phyloP scores from a whole-genome alignment of 2,888 invertebrate genomes.

The Drosophila atripex region DNA sequence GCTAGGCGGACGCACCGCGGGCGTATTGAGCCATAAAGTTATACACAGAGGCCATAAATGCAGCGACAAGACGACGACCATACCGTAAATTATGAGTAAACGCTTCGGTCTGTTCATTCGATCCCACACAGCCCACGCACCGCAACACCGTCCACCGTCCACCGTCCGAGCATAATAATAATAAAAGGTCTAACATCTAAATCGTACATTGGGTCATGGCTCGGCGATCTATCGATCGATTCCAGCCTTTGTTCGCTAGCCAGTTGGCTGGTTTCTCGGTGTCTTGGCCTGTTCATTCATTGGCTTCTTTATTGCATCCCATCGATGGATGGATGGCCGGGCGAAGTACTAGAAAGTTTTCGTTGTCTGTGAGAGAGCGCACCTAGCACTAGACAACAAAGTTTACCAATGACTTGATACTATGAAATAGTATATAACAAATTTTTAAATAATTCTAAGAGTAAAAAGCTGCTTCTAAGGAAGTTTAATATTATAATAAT shows the following conservation, averaged over 20 bases:
- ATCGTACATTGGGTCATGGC: constrained; percentile 75
- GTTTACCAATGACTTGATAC: no score
- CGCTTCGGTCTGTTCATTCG: constrained; percentile 10
- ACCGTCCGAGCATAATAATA: constrained; percentile 62
- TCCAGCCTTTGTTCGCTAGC: constrained; percentile 21
- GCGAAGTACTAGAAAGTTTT: constrained; percentile 49
- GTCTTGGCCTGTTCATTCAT: constrained; percentile 36
- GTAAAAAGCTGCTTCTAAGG: no score
- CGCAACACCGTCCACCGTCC: no score
- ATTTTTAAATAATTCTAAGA: no score
- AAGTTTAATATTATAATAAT: no score
- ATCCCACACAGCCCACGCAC: constrained; percentile 59
- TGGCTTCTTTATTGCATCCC: constrained; percentile 46
- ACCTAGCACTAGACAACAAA: constrained; percentile 40
- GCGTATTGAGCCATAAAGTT: constrained; percentile 72
- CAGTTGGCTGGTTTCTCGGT: neutral
- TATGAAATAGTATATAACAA: no score
- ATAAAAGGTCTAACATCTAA: constrained; percentile 65
- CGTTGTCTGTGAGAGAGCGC: constrained; percentile 25
- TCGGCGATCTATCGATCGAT: constrained; percentile 70
- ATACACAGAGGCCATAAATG: constrained; percentile 62
- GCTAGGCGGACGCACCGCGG: constrained; percentile 38
- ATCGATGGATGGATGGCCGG: constrained; percentile 3
- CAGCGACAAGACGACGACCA: constrained; percentile 69
- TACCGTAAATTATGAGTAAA: constrained; percentile 69